Evolutionary conservation across 1,140 invertebrate species (phyloP).

Genomic region (Drosophila kanapiae): DNA sequence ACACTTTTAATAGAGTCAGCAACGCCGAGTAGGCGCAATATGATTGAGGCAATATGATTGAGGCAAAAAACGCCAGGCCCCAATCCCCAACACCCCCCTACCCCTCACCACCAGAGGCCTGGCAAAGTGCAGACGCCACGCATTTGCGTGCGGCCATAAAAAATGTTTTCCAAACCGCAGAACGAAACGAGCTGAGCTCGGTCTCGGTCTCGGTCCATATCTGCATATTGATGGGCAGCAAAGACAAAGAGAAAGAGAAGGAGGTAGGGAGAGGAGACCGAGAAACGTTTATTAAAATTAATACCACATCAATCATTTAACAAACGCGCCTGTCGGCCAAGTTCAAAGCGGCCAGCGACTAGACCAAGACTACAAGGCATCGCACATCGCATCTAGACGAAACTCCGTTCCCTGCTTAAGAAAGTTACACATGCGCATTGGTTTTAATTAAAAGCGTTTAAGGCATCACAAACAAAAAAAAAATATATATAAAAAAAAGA

Average conservation of each 20-base stretch:
- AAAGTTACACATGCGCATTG: constrained; percentile 84
- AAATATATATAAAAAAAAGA: background rate
- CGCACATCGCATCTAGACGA: constrained; percentile 18
- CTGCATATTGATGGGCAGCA: constrained; percentile 72
- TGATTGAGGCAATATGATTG: constrained; percentile 39
- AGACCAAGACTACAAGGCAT: constrained; percentile 30
- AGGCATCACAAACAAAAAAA: constrained; percentile 42
- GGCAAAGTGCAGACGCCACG: constrained; percentile 66
- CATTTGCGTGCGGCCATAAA: constrained; percentile 60
- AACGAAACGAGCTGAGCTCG: constrained; percentile 20
- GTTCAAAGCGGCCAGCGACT: constrained; percentile 72
- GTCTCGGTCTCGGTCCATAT: constrained; percentile 15
- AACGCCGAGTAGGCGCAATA: constrained; percentile 57
- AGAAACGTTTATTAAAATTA: constrained; percentile 82
- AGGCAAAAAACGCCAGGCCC: constrained; percentile 2
- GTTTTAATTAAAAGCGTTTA: constrained; percentile 85
- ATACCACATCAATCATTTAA: constrained; percentile 85
- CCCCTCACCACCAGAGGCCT: background rate
- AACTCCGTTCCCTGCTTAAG: constrained; percentile 63
- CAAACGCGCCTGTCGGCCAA: constrained; percentile 82
- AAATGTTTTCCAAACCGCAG: constrained; percentile 37
- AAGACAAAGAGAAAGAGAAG: background rate
- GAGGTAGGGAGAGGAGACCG: constrained; percentile 5
- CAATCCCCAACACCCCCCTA: background rate
- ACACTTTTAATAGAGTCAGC: constrained; percentile 73